Evolutionary conservation across 2,113 vertebrate species (phyloP), one percentile per base, ranked within the genome.

Genomic region (Myotis lucifugus): DNA sequence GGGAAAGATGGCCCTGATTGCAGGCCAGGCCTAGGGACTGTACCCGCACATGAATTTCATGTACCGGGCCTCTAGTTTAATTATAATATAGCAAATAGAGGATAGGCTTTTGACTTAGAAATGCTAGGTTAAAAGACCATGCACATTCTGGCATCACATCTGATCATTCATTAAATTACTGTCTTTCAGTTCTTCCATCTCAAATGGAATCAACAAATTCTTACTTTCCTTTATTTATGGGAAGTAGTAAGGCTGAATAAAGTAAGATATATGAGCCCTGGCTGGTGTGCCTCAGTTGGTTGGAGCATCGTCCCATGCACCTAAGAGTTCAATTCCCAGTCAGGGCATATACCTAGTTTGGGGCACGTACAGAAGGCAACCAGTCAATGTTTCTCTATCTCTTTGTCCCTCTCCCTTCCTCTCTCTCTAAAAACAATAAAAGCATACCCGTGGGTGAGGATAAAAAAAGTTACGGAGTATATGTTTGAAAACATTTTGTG

Each of bases 161-260:
- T 73, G 40, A 27, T 73, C 69, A 78, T 32, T 23, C 25, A 14
- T 85, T 70, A 70, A 82, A 29, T 40, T 76, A 86, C 67, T 77
- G 5, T 66, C n/a, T 85, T 18, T 77, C 11, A 4, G 29, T 85
- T 85, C 25, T 66, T 42, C 32, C 42, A 81, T 6, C 17, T 40
- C 54, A 93, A 86, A 52, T 50, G 18, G 10, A 59, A 82, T 86
- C 11, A 9, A n/a, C 48, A 69, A 50, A 34, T 81, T 21, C 15
- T 86, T 74, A 61, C 50, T 66, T 54, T 95, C 19, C n/a, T 74
- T 90, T 95, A 32, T 85, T 50, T 40, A 32, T 74, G n/a, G 69
- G 61, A 89, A 77, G 19, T 50, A 64, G 27, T 52, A 48, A 88
- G 78, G 25, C 37, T 61, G 19, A 85, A 61, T n/a, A 61, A 82